Percentiles rank a stretch among this genome's conserved stretches.
phyloP scores from a whole-genome alignment of 2,888 invertebrate genomes.

The Tribolium freemani region DNA sequence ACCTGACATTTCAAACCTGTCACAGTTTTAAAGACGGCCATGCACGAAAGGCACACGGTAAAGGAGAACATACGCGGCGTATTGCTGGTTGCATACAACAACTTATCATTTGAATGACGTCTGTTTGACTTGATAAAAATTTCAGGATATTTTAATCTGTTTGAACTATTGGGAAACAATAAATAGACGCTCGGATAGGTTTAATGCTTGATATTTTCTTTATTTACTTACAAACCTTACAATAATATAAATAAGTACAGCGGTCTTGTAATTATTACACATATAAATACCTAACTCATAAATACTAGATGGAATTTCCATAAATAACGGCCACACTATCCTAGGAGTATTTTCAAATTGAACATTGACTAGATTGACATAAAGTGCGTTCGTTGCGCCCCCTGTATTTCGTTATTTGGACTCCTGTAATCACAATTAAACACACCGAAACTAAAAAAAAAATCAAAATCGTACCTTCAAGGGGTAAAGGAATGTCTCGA shows the following conservation, averaged over 20 bases:
- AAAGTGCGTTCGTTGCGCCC: conserved; percentile 31
- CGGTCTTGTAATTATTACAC: conserved; percentile 49
- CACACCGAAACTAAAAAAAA: not conserved
- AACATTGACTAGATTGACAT: conserved; percentile 57
- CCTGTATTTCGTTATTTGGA: conserved; percentile 50
- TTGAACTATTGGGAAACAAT: not conserved
- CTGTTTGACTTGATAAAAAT: too few species aligned
- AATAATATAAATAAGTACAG: conserved; percentile 60
- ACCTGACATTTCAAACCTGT: not conserved
- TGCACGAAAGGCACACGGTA: too few species aligned
- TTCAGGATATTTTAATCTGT: not conserved
- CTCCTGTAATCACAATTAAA: conserved; percentile 50
- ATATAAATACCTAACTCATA: conserved; percentile 60
- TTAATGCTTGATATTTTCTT: conserved; percentile 37
- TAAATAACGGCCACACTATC: conserved; percentile 36
- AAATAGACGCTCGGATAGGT: not conserved
- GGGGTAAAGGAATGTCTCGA: conserved; percentile 83
- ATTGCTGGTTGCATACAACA: too few species aligned
- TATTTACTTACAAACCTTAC: conserved; percentile 38
- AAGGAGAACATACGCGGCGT: too few species aligned
- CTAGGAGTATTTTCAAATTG: conserved; percentile 35
- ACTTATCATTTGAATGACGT: too few species aligned
- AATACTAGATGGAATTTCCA: conserved; percentile 53
- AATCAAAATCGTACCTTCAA: conserved; percentile 58
- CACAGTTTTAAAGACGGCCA: too few species aligned